Percentiles rank a stretch among this genome's conserved stretches.
Evolutionary conservation across 2,888 invertebrate species (phyloP).

Genomic region (Pandemis corylana): DNA sequence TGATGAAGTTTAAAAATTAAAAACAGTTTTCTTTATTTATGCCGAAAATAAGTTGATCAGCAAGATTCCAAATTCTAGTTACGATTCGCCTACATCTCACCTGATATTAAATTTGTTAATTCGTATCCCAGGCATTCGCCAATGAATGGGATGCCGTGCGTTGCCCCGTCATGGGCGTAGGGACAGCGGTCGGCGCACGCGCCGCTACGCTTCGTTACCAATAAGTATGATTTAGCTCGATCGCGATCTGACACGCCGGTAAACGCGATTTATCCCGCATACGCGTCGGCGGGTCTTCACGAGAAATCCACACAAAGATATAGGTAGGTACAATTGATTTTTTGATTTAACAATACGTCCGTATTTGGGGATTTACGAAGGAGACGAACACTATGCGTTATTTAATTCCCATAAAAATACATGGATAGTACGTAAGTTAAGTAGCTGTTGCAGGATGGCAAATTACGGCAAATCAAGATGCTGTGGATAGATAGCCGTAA

Average conservation of each 20-base stretch:
- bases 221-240: slow-evolving; percentile 74
- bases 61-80: background rate
- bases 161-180: background rate
- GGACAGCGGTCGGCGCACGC: slow-evolving; percentile 56
- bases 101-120: slow-evolving; percentile 2
- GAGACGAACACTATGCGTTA: too few species aligned
- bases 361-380: background rate
- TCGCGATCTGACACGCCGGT: slow-evolving; percentile 60
- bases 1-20: background rate
- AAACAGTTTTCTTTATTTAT: background rate
- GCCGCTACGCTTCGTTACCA: slow-evolving; percentile 73
- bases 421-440: too few species aligned
- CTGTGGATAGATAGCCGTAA: too few species aligned
- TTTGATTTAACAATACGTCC: slow-evolving; percentile 23
- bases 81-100: background rate
- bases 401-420: too few species aligned
- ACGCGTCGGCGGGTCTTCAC: slow-evolving; percentile 25
- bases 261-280: slow-evolving; percentile 50
- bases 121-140: slow-evolving; percentile 7
- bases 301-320: slow-evolving; percentile 2
- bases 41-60: background rate
- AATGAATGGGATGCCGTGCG: slow-evolving; percentile 3
- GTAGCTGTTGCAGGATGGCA: too few species aligned
- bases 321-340: slow-evolving; percentile 4
- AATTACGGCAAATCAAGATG: too few species aligned